phyloP scores from a whole-genome alignment of 2,888 invertebrate genomes.

The Heliconius charithonia region DNA sequence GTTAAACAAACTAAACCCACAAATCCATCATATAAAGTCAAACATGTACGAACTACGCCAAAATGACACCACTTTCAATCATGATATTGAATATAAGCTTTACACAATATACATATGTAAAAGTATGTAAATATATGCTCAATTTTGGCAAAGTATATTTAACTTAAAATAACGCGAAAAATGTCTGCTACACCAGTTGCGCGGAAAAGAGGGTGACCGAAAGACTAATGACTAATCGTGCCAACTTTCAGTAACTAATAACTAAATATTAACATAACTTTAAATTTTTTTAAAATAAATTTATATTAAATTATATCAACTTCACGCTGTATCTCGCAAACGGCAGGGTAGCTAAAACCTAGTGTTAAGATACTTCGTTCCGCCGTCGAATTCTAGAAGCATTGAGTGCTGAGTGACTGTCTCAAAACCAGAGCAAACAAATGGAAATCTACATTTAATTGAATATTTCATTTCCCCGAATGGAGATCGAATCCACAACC shows the following conservation, averaged over 20 bases:
- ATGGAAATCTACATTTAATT: no score
- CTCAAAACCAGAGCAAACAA: no score
- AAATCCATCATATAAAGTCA: slow-evolving; percentile 1
- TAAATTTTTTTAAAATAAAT: no score
- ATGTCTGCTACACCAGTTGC: slow-evolving; percentile 1
- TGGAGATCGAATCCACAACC: no score
- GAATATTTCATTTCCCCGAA: no score
- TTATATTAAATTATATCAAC: no score
- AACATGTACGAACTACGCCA: not conserved
- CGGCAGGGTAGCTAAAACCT: no score
- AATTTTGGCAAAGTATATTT: not conserved
- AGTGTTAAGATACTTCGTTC: no score
- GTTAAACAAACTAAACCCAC: not conserved
- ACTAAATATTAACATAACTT: not conserved
- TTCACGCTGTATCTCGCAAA: no score
- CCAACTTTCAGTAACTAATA: not conserved
- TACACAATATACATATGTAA: not conserved
- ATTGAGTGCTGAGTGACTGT: no score
- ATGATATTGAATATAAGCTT: not conserved
- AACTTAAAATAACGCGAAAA: not conserved
- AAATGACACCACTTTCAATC: slow-evolving; percentile 2
- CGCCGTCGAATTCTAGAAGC: no score
- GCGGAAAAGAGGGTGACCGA: not conserved
- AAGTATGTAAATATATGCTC: not conserved
- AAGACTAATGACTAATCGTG: slow-evolving; percentile 10